A percentile compares a stretch with the other conserved stretches of the same genome.
Evolutionary conservation across 2,797 vertebrate genomes (phyloP).

Genomic region (Myotis myotis): DNA sequence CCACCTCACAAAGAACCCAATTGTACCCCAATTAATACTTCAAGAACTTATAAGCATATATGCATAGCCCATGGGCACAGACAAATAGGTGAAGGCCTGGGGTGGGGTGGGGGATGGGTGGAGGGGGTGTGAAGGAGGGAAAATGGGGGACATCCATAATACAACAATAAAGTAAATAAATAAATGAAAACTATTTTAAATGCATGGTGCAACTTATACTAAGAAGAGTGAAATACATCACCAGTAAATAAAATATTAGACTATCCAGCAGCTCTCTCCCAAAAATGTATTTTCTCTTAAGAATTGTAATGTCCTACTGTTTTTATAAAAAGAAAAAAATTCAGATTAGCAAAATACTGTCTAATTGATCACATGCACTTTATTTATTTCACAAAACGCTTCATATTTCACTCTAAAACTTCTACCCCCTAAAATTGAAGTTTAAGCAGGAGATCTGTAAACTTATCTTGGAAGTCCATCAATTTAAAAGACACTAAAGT

Average conservation of each 20-base stretch:
- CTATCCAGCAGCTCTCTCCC: neutral
- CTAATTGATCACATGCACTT: neutral
- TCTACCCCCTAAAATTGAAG: neutral
- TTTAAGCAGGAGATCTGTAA: conserved; percentile 35
- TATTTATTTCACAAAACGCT: neutral
- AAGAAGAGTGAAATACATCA: too few species aligned
- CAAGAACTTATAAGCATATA: neutral
- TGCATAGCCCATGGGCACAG: too few species aligned
- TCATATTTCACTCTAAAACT: neutral
- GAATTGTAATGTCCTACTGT: neutral
- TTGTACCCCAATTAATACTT: neutral
- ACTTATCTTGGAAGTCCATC: neutral
- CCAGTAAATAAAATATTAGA: neutral
- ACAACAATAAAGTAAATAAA: too few species aligned
- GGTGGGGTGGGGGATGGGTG: too few species aligned
- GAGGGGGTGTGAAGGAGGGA: too few species aligned
- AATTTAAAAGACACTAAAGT: conserved; percentile 21
- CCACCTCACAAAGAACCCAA: neutral
- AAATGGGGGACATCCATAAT: too few species aligned
- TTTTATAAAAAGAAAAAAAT: neutral
- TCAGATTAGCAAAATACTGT: neutral
- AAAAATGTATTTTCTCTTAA: conserved; percentile 35
- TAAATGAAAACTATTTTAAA: too few species aligned
- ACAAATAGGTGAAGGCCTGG: too few species aligned
- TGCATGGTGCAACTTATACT: too few species aligned